Conservation (phyloP, 2,797 vertebrate species). For the Megalops cyprinoides region DNA sequence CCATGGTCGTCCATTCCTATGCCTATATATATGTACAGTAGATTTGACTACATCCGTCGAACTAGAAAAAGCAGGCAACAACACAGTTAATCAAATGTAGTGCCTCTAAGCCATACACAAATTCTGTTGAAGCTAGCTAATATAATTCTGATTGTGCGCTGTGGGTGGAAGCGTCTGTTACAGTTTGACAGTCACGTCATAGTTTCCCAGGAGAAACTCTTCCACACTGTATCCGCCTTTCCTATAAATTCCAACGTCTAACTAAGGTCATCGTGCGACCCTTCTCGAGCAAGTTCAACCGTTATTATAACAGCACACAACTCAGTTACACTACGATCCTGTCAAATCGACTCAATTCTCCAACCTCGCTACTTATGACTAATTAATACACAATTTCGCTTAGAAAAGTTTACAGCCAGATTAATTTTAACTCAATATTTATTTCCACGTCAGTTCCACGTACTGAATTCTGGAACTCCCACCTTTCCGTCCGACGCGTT, state of each 20-base stretch:
- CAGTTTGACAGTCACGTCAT: constrained; percentile 57
- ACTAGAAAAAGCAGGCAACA: constrained; percentile 61
- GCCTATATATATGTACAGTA: constrained; percentile 55
- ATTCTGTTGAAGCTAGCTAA: constrained; percentile 24
- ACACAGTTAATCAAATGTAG: constrained; percentile 50
- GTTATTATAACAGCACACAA: neutral
- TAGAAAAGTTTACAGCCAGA: neutral
- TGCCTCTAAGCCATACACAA: neutral
- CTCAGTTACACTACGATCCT: neutral
- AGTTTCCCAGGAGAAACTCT: constrained; percentile 40
- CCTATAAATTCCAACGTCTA: neutral
- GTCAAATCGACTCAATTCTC: neutral
- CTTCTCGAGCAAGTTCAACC: neutral
- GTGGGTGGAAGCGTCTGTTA: constrained; percentile 58
- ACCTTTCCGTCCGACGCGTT: constrained; percentile 47
- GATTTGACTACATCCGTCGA: constrained; percentile 60
- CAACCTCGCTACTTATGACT: neutral
- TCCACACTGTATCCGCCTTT: neutral
- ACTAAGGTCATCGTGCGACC: neutral
- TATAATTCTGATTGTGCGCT: constrained; percentile 48
- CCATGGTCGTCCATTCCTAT: constrained; percentile 71
- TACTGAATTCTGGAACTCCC: constrained; percentile 50
- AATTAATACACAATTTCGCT: neutral
- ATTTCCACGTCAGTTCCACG: neutral
- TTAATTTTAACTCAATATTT: neutral